Conservation (phyloP, 2,113 vertebrate genomes). For the Phainopepla nitens region DNA sequence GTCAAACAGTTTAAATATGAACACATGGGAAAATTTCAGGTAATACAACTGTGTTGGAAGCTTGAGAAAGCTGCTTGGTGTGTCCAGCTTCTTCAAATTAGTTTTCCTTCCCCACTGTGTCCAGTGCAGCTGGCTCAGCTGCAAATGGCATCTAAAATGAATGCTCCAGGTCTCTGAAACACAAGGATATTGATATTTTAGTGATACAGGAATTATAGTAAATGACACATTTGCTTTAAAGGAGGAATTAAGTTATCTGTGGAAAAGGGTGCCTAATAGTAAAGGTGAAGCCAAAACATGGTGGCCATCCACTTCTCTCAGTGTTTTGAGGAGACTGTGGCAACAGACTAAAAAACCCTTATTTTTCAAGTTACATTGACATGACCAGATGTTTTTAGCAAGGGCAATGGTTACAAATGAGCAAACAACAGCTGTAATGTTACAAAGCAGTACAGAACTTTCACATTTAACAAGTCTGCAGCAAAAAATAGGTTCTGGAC, state of each 20-base stretch:
- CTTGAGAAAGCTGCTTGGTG: not conserved
- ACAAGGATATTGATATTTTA: not conserved
- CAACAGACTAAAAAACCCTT: not conserved
- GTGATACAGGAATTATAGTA: not conserved
- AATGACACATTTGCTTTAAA: not conserved
- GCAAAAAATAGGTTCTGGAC: not conserved
- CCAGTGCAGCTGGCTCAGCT: not conserved
- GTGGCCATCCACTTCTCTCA: not conserved
- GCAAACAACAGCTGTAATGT: not conserved
- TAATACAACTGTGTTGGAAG: not conserved
- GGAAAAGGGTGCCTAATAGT: not conserved
- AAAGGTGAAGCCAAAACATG: not conserved
- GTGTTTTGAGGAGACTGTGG: not conserved
- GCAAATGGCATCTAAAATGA: not conserved
- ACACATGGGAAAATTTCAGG: not conserved
- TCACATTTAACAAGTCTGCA: not conserved
- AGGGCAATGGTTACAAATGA: not conserved
- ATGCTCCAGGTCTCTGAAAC: not conserved
- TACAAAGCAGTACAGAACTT: not conserved
- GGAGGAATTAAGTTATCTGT: not conserved
- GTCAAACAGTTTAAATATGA: not conserved
- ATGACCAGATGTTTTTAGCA: not conserved
- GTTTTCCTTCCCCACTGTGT: not conserved
- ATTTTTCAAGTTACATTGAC: not conserved
- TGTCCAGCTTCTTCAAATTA: not conserved